Evolutionary conservation across 2,888 invertebrate genomes (phyloP), one percentile per base, ranked within the genome.

Genomic region (Exocentrus adspersus): DNA sequence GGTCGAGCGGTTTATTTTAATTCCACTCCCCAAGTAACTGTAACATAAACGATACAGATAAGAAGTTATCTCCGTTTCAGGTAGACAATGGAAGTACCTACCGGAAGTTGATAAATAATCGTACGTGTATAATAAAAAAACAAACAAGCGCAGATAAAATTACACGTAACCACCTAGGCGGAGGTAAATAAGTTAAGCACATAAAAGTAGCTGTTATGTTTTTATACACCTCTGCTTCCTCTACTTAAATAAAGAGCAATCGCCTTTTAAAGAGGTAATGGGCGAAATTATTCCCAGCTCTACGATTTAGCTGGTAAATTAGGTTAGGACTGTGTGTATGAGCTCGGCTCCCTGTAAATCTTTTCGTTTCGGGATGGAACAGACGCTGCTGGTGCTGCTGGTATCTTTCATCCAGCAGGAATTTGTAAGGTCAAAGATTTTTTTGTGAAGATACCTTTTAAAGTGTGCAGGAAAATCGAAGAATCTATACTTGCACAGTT

Each of bases 81-180:
- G 60, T 60, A 60, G 56, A 69, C 66, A 65, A 65, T 65, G 60
- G 62, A 67, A 60, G 37, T 53, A 60, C n/a, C n/a, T n/a, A n/a
- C 69, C 56, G 69, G 65, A 67, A 63, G 67, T 69, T 69, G 69
- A 69, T 69, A 69, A 69, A 57, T 64, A 69, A 67, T 67, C 60
- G 60, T 60, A 51, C 32, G 45, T 30, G 37, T 57, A 58, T 45
- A 64, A n/a, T n/a, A n/a, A n/a, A 62, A 48, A 65, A 59, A 63
- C 60, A 69, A 60, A 69, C 67, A 63, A 62, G 63, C 51, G 57
- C 54, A 66, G 68, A 68, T 68, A 68, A 66, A 66, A 68, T 64
- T 64, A 64, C 61, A 56, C 30, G 24, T 62, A 64, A 62, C 66
- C 68, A 69, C 66, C 69, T 69, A 69, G 53, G 32, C n/a, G n/a